Evolutionary conservation across 2,797 vertebrate species (phyloP).

Genomic region (Micropoecilia bifurca): DNA sequence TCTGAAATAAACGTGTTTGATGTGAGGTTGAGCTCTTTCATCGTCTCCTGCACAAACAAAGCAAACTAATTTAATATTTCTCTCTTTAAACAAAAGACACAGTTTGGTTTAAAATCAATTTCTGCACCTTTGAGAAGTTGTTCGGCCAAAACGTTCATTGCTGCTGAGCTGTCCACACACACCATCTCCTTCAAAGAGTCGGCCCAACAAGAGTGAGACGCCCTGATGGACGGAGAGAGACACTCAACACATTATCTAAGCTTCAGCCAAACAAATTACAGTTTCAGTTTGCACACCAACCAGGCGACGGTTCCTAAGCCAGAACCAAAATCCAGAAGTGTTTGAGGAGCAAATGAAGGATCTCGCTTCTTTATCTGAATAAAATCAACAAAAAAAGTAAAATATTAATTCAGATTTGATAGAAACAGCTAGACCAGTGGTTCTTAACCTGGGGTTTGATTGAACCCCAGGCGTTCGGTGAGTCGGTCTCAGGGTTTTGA

Average conservation of each 20-base stretch:
- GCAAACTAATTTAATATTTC: background rate
- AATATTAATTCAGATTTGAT: background rate
- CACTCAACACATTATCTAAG: background rate
- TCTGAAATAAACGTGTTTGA: slow-evolving; percentile 88
- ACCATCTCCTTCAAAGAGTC: slow-evolving; percentile 85
- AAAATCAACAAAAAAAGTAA: background rate
- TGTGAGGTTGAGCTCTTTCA: slow-evolving; percentile 67
- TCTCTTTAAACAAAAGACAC: background rate
- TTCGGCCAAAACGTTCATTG: slow-evolving; percentile 89
- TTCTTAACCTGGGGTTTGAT: too few species aligned
- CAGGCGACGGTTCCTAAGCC: slow-evolving; percentile 87
- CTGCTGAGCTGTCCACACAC: slow-evolving; percentile 86
- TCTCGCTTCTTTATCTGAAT: slow-evolving; percentile 85
- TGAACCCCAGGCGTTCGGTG: too few species aligned
- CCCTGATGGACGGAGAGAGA: slow-evolving; percentile 74
- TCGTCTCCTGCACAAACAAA: slow-evolving; percentile 76
- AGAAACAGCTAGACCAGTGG: background rate
- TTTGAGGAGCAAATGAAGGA: slow-evolving; percentile 82
- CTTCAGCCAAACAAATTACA: background rate
- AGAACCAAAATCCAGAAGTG: slow-evolving; percentile 91
- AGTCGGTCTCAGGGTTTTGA: too few species aligned
- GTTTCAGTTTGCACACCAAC: slow-evolving; percentile 68
- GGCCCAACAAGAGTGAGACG: slow-evolving; percentile 84
- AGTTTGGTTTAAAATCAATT: background rate
- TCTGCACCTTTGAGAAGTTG: slow-evolving; percentile 84